Conservation (phyloP, 2,113 vertebrate genomes). For the Entomyzon cyanotis region DNA sequence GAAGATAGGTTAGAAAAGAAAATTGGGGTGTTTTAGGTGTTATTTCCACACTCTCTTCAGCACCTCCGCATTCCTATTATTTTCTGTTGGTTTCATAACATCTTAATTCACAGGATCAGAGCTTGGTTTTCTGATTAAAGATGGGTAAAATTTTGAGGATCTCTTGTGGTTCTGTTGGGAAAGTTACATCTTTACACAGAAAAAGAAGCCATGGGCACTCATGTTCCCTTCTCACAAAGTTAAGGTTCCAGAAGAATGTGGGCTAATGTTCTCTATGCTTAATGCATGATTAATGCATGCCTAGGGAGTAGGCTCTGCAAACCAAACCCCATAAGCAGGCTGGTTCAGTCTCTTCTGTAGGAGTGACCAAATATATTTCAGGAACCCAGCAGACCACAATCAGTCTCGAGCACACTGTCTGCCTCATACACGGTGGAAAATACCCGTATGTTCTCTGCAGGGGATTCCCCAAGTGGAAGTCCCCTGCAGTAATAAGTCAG, state of each 20-base stretch:
- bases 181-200: neutral
- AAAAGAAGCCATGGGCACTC: neutral
- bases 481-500: neutral
- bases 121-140: slow-evolving; percentile 48
- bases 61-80: neutral
- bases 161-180: neutral
- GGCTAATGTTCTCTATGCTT: neutral
- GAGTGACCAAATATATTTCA: neutral
- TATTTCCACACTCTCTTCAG: slow-evolving; percentile 20
- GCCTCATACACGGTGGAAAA: neutral
- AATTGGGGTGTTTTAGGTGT: slow-evolving; percentile 29
- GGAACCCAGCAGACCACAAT: neutral
- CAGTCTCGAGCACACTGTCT: neutral
- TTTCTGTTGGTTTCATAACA: slow-evolving; percentile 60
- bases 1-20: slow-evolving; percentile 48
- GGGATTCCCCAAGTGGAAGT: slow-evolving; percentile 40
- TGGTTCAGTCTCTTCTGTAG: neutral
- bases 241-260: neutral
- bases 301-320: neutral
- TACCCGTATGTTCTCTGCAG: neutral
- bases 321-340: neutral
- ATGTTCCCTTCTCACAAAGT: neutral
- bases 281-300: neutral
- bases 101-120: slow-evolving; percentile 46
- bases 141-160: slow-evolving; percentile 39